Conservation (phyloP, 2,113 vertebrate species). For the Marcusenius ussheri region DNA sequence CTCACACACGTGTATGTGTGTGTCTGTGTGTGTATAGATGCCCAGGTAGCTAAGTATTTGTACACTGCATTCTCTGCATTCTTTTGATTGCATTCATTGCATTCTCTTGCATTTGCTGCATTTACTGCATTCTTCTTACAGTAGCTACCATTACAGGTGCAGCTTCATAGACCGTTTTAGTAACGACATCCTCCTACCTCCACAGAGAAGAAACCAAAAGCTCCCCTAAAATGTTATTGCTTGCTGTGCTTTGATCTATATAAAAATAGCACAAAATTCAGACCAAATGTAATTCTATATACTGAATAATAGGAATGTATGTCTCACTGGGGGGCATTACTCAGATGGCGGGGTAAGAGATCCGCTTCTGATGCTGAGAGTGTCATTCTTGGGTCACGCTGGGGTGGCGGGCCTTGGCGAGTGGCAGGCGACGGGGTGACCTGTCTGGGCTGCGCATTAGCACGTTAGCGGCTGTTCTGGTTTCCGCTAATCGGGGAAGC, state of each 20-base stretch:
- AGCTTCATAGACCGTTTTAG: neutral
- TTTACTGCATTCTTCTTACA: neutral
- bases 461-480: conserved; percentile 31
- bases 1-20: no score
- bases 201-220: neutral
- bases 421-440: neutral
- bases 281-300: neutral
- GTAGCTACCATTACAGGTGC: neutral
- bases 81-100: neutral
- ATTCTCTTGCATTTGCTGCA: neutral
- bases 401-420: neutral
- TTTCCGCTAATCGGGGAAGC: conserved; percentile 31
- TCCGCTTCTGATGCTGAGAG: neutral
- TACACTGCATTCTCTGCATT: neutral
- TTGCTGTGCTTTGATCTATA: neutral
- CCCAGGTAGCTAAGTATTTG: neutral
- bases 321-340: neutral
- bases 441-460: conserved; percentile 27
- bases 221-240: neutral
- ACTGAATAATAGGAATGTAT: neutral
- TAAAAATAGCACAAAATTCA: neutral
- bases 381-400: neutral
- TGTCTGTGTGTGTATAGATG: neutral
- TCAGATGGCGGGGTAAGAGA: neutral
- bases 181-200: neutral